These are phyloP conservation scores for Gorsachius magnificus DNA, from an alignment of 2,797 vertebrate genomes.

Conservation along the genomic window DNA sequence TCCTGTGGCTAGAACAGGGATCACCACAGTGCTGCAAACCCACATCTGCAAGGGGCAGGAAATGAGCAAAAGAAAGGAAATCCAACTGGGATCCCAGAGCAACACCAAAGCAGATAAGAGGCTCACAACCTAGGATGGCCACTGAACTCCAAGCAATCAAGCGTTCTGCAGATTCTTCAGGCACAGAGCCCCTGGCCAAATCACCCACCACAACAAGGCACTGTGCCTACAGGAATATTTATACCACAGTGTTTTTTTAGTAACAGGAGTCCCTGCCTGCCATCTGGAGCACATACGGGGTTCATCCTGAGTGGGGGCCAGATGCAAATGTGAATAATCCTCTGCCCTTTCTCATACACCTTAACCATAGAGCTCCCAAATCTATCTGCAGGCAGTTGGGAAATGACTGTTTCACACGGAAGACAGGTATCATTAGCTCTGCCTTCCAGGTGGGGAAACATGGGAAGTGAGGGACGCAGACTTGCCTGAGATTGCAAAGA, in stretches of 20 bases:
- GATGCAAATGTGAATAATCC: neutral
- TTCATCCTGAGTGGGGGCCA: neutral
- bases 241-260: neutral
- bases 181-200: neutral
- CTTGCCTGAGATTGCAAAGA: neutral
- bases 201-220: neutral
- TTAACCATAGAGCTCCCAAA: neutral
- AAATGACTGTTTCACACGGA: neutral
- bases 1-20: neutral
- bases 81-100: neutral
- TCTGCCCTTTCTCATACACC: neutral
- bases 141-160: neutral
- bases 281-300: neutral
- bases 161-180: neutral
- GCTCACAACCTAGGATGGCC: neutral
- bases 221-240: neutral
- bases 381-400: neutral
- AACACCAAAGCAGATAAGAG: neutral
- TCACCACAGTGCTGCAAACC: neutral
- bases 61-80: neutral
- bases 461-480: neutral
- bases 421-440: neutral
- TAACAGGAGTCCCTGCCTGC: neutral
- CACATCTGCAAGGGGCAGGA: neutral
- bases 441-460: neutral